Conservation (phyloP, 2,113 vertebrate species). For the Eupsittula cactorum region DNA sequence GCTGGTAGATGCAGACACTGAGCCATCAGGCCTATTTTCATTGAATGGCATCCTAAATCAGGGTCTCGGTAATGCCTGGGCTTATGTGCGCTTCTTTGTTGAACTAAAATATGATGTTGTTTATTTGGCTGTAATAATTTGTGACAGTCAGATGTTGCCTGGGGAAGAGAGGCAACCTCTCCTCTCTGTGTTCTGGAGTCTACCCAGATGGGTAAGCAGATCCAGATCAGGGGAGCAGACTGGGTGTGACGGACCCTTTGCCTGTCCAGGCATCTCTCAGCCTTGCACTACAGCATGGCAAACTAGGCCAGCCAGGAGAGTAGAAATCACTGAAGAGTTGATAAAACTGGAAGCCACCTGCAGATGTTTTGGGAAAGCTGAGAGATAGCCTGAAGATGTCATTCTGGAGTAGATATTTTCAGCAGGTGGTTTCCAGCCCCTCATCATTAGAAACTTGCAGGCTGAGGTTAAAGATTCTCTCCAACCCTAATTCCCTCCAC, state of each 20-base stretch:
- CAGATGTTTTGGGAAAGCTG: neutral
- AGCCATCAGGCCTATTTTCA: neutral
- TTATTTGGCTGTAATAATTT: neutral
- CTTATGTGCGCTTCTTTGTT: neutral
- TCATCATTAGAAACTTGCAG: neutral
- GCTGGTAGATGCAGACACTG: neutral
- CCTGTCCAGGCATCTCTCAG: neutral
- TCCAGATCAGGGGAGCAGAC: neutral
- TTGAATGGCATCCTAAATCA: neutral
- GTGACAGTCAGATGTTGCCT: neutral
- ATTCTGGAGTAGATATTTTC: neutral
- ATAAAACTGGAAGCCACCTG: neutral
- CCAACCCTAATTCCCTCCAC: neutral
- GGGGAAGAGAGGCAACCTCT: neutral
- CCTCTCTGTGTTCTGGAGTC: neutral
- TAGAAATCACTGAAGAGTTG: neutral
- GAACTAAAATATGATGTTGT: neutral
- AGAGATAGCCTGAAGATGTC: neutral
- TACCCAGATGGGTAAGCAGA: neutral
- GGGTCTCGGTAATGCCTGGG: neutral
- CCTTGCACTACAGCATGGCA: too few relatives aligned
- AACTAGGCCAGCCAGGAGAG: neutral
- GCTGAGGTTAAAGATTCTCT: neutral
- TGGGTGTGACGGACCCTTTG: neutral
- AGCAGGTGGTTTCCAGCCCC: neutral